These are phyloP conservation scores for Ceyx margarethae DNA, from an alignment of 2,113 vertebrate genomes.

Conservation along the genomic window DNA sequence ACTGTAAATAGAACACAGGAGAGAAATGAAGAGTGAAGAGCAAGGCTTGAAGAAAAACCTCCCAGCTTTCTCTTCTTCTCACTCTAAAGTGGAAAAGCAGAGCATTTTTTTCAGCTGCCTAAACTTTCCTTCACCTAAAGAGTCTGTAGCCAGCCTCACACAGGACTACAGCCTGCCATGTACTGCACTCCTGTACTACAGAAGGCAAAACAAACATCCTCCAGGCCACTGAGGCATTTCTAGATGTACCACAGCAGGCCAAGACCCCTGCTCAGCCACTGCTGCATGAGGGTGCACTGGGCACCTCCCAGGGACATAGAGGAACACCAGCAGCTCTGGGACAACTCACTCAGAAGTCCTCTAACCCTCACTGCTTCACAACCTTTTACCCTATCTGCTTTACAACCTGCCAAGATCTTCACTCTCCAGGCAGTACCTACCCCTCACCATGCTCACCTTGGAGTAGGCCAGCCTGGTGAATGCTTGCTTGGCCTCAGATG, in stretches of 20 bases:
- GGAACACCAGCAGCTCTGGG: neutral
- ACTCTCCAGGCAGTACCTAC: neutral
- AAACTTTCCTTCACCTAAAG: neutral
- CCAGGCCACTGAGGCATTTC: neutral
- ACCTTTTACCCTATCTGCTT: no score
- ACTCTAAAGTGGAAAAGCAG: neutral
- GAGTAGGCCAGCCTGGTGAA: constrained; percentile 92
- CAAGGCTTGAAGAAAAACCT: neutral
- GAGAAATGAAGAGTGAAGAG: neutral
- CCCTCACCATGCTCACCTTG: constrained; percentile 73
- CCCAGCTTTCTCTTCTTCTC: neutral
- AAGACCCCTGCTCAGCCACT: neutral
- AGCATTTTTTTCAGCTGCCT: neutral
- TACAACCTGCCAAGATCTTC: neutral
- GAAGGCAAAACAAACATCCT: neutral
- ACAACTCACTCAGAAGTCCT: neutral
- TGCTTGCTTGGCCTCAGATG: constrained; percentile 88
- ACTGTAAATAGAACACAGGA: constrained; percentile 50
- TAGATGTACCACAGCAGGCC: neutral
- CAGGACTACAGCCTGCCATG: neutral
- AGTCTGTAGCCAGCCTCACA: neutral
- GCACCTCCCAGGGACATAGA: neutral
- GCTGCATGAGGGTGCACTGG: neutral
- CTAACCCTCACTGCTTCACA: no score
- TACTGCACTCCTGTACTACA: fast-evolving